Percentiles rank a stretch among this genome's conserved stretches.
phyloP scores from a whole-genome alignment of 1,140 invertebrate species.

The Drosophila ambigua region DNA sequence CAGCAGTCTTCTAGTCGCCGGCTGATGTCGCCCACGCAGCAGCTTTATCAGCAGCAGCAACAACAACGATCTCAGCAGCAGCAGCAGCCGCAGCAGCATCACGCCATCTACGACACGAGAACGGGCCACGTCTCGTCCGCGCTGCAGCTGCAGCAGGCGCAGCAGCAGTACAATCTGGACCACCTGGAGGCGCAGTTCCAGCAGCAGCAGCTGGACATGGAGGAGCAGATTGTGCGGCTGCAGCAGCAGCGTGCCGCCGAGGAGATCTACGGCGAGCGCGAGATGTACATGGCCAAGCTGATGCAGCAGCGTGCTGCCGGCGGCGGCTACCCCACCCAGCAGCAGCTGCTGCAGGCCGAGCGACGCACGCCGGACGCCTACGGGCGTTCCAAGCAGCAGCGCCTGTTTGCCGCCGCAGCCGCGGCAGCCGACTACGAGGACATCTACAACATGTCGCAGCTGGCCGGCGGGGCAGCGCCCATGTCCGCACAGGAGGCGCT shows the following conservation, averaged over 20 bases:
- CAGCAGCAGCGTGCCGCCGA: slow-evolving; percentile 73
- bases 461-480: slow-evolving; percentile 28
- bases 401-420: slow-evolving; percentile 81
- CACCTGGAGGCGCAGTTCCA: slow-evolving; percentile 77
- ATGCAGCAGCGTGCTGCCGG: slow-evolving; percentile 67
- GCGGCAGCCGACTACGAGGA: slow-evolving; percentile 90
- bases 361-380: slow-evolving; percentile 92
- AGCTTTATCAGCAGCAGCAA: slow-evolving; percentile 79
- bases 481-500: slow-evolving; percentile 70
- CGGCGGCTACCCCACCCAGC: slow-evolving; percentile 54
- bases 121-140: slow-evolving; percentile 79
- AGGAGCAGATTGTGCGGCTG: slow-evolving; percentile 74
- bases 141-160: slow-evolving; percentile 69
- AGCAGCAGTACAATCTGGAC: slow-evolving; percentile 76
- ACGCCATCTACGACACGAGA: slow-evolving; percentile 80
- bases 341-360: slow-evolving; percentile 84
- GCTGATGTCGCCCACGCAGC: slow-evolving; percentile 80
- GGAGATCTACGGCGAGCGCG: slow-evolving; percentile 79
- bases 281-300: slow-evolving; percentile 80
- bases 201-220: slow-evolving; percentile 77
- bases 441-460: slow-evolving; percentile 86
- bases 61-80: slow-evolving; percentile 74
- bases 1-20: slow-evolving; percentile 69
- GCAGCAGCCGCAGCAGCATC: slow-evolving; percentile 72
- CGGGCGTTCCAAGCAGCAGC: slow-evolving; percentile 87